phyloP scores from a whole-genome alignment of 1,140 invertebrate species.

The Cardiocondyla obscurior region DNA sequence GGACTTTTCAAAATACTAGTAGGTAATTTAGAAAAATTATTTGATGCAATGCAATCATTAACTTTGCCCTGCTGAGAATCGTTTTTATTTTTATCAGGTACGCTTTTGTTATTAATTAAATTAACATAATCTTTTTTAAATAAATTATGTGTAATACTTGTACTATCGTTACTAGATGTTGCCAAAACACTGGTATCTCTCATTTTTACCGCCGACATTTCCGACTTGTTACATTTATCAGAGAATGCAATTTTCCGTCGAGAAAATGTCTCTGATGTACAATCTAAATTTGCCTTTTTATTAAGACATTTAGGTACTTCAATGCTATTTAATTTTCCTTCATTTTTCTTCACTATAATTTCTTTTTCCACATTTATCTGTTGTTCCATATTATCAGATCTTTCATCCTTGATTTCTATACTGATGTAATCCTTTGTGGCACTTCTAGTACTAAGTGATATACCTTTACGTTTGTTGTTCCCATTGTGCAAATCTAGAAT shows the following conservation, averaged over 20 bases:
- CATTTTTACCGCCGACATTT: not conserved
- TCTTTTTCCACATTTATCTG: not conserved
- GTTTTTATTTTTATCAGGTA: conserved; percentile 26
- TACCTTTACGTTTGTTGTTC: not conserved
- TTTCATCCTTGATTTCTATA: not conserved
- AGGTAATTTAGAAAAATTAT: not conserved
- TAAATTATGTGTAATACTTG: not conserved
- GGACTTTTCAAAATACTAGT: not conserved
- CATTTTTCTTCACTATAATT: not conserved
- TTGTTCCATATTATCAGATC: not conserved
- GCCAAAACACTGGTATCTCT: not conserved
- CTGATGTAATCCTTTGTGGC: not conserved
- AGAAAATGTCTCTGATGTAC: not conserved
- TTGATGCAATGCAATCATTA: conserved; percentile 1
- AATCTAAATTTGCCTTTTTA: not conserved
- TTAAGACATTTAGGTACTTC: not conserved
- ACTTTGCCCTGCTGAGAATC: conserved; percentile 13
- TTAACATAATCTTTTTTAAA: not conserved
- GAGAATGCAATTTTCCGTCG: not conserved
- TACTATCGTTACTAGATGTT: not conserved
- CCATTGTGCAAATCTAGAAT: not conserved
- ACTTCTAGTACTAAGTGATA: not conserved
- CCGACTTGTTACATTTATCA: not conserved
- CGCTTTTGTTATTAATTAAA: not conserved
- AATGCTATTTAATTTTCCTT: not conserved